Percentiles rank a stretch among this genome's conserved stretches.
Evolutionary conservation across 1,140 invertebrate genomes (phyloP).

Genomic region (Pogonus chalceus): DNA sequence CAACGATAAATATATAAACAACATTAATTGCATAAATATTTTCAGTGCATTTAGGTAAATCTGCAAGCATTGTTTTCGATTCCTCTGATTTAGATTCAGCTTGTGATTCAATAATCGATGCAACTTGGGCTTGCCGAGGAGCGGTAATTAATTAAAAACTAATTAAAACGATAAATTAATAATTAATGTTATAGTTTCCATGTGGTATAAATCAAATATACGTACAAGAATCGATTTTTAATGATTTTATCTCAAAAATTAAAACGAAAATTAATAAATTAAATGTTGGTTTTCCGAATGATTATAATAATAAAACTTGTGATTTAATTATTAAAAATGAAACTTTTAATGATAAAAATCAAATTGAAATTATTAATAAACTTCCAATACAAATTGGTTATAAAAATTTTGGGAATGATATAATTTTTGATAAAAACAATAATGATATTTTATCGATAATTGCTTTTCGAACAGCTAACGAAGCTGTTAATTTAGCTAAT

Average conservation of each 20-base stretch:
- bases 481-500: slow-evolving; percentile 46
- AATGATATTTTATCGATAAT: slow-evolving; percentile 33
- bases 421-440: slow-evolving; percentile 29
- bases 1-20: no score
- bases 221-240: neutral
- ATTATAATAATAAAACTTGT: neutral
- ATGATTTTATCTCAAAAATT: neutral
- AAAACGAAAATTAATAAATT: neutral
- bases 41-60: slow-evolving; percentile 29
- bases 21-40: neutral
- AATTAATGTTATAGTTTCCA: neutral
- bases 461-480: slow-evolving; percentile 49
- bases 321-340: neutral
- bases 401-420: slow-evolving; percentile 21
- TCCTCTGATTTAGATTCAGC: slow-evolving; percentile 49
- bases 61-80: slow-evolving; percentile 46
- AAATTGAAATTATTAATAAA: neutral
- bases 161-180: neutral
- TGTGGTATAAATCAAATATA: neutral
- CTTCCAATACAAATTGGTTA: slow-evolving; percentile 18
- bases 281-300: neutral
- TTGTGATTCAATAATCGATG: slow-evolving; percentile 42
- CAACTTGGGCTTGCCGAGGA: slow-evolving; percentile 44
- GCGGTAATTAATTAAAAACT: slow-evolving; percentile 33
- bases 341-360: neutral